These are phyloP conservation scores for Xyrauchen texanus DNA, from an alignment of 2,113 vertebrate species.

Conservation along the genomic window DNA sequence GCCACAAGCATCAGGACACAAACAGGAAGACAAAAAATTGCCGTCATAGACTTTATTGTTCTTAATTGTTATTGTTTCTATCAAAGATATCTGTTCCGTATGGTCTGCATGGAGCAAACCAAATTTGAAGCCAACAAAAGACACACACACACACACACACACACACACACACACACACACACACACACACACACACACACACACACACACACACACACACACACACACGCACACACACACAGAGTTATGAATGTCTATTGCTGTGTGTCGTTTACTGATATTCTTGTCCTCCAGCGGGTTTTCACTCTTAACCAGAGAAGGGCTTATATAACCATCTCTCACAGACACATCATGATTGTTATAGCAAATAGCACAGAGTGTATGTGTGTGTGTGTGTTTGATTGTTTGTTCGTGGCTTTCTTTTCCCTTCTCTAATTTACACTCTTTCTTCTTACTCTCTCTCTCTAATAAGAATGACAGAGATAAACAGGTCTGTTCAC, in stretches of 20 bases:
- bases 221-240: too few species aligned
- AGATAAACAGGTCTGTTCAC: conserved; percentile 30
- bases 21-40: not conserved
- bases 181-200: not conserved
- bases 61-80: conserved; percentile 10
- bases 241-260: not conserved
- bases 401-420: not conserved
- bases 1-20: not conserved
- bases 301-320: not conserved
- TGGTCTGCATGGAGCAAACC: too few species aligned
- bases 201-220: not conserved
- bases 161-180: too few species aligned
- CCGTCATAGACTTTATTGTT: not conserved
- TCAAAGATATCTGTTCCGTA: not conserved
- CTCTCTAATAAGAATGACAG: conserved; percentile 30
- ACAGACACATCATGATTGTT: conserved; percentile 25
- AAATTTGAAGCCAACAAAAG: not conserved
- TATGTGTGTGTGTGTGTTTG: not conserved
- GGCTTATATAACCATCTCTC: conserved; percentile 27
- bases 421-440: conserved; percentile 32
- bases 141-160: conserved; percentile 6
- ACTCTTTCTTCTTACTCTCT: conserved; percentile 9
- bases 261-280: conserved; percentile 9
- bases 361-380: conserved; percentile 5
- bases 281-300: conserved; percentile 23